Conservation (phyloP, 2,113 vertebrate genomes). For the Mesocricetus auratus region DNA sequence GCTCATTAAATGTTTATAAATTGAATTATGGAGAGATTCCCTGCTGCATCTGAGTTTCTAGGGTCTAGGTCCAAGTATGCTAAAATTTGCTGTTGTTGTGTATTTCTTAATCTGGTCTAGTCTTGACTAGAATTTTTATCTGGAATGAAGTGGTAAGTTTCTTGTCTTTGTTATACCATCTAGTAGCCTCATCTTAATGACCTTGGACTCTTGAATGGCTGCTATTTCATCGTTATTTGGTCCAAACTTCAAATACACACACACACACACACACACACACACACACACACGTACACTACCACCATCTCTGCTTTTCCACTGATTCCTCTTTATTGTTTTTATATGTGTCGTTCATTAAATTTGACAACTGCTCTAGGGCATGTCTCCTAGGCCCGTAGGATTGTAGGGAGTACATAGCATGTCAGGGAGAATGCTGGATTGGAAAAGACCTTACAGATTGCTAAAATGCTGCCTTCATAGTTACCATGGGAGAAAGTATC, state of each 20-base stretch:
- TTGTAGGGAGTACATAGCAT: background rate
- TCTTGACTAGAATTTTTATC: background rate
- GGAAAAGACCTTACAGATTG: background rate
- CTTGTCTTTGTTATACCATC: background rate
- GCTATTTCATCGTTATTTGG: background rate
- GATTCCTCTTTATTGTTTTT: background rate
- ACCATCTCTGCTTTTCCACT: background rate
- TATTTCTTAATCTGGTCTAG: conserved; percentile 13
- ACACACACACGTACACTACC: background rate
- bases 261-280: background rate
- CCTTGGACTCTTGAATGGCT: background rate
- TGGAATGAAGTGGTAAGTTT: background rate
- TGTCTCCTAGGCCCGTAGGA: background rate
- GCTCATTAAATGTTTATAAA: background rate
- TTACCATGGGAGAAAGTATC: background rate
- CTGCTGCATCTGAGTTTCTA: background rate
- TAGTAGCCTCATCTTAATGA: background rate
- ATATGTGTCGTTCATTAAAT: background rate
- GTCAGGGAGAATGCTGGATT: background rate
- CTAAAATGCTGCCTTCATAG: background rate
- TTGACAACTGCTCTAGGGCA: background rate
- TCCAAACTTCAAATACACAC: background rate
- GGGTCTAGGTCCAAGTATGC: background rate
- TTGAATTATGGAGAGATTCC: background rate
- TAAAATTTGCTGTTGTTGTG: background rate